Evolutionary conservation across 2,113 vertebrate species (phyloP).

Genomic region (Prolemur simus): DNA sequence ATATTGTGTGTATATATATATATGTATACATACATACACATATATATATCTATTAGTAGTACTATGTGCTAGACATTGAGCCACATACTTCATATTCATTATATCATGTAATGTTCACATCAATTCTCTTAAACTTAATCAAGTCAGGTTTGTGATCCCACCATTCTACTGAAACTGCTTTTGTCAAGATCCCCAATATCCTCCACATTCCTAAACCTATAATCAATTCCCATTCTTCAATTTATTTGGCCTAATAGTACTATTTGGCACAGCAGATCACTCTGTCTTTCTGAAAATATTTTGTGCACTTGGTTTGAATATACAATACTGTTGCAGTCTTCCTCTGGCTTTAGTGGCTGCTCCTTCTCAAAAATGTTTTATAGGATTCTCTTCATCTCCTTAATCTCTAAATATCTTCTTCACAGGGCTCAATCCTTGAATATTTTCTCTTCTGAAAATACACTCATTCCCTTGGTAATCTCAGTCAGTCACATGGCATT

Average conservation of each 20-base stretch:
- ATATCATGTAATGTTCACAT: not conserved
- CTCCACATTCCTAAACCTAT: not conserved
- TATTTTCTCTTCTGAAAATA: not conserved
- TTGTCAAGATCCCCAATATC: not conserved
- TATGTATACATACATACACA: too few relatives aligned
- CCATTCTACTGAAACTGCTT: not conserved
- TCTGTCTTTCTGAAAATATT: not conserved
- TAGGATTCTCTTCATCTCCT: not conserved
- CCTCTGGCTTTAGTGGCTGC: not conserved
- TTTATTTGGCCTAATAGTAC: not conserved
- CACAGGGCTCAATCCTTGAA: not conserved
- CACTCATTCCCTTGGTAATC: not conserved
- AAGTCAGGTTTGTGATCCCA: not conserved
- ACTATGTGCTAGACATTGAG: not conserved
- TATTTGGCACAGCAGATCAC: not conserved
- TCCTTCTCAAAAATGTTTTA: not conserved
- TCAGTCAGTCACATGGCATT: not conserved
- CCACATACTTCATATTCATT: not conserved
- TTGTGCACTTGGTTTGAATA: not conserved
- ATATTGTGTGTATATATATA: too few relatives aligned
- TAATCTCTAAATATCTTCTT: constrained; percentile 1
- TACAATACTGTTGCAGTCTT: not conserved
- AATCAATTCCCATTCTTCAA: not conserved
- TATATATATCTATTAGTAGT: not conserved
- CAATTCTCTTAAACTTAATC: not conserved